phyloP scores from a whole-genome alignment of 1,140 invertebrate species.

The Globodera rostochiensis region DNA sequence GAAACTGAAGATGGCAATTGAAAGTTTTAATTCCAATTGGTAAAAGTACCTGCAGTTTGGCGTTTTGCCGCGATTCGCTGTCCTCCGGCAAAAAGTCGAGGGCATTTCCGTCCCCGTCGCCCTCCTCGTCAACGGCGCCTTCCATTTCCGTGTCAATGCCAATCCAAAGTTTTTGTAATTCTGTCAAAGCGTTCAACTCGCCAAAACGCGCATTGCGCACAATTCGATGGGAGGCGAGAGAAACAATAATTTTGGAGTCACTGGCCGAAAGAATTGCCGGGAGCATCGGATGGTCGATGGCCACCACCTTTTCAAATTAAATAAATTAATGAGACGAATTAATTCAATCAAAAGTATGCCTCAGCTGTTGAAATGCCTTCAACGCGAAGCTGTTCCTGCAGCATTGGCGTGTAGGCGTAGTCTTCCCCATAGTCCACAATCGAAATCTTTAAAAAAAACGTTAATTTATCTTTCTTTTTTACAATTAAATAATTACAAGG shows the following conservation, averaged over 20 bases:
- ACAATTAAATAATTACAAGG: conserved; percentile 36
- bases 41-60: conserved; percentile 1
- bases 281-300: conserved; percentile 45
- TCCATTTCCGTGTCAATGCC: conserved; percentile 28
- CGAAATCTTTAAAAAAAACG: conserved; percentile 14
- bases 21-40: neutral
- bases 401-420: conserved; percentile 23
- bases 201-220: neutral
- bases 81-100: conserved; percentile 32
- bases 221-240: conserved; percentile 43
- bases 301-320: neutral
- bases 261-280: conserved; percentile 37
- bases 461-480: neutral
- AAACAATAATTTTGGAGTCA: conserved; percentile 53
- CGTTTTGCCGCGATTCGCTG: conserved; percentile 39
- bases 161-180: conserved; percentile 32
- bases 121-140: neutral
- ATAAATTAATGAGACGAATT: neutral
- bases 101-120: neutral
- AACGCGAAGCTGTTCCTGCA: conserved; percentile 39
- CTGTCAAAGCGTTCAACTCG: neutral
- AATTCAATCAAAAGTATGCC: conserved; percentile 20
- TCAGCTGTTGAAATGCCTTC: conserved; percentile 51
- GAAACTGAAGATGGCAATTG: conserved; percentile 32
- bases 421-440: conserved; percentile 51